Evolutionary conservation across 2,113 vertebrate species (phyloP).

Genomic region (Aptenodytes patagonicus): DNA sequence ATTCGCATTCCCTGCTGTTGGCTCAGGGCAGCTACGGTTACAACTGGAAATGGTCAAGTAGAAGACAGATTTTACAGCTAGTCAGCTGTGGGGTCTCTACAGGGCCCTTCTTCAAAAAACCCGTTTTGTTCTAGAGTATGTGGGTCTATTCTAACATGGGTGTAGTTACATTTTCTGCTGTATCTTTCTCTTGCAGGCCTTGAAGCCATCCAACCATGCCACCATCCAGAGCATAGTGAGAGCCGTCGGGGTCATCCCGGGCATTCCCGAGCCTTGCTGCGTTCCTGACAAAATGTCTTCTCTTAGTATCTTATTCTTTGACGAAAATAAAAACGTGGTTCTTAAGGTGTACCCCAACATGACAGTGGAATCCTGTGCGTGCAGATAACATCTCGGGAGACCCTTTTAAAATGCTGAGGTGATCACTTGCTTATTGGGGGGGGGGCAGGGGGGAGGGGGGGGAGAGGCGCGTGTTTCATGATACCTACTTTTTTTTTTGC

Average conservation of each 20-base stretch:
- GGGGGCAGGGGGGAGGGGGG: not conserved
- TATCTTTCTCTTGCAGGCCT: constrained; percentile 72
- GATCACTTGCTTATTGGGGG: not conserved
- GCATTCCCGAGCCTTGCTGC: constrained; percentile 94
- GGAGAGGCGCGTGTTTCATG: not conserved
- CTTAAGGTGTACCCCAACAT: constrained; percentile 98
- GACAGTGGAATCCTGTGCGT: constrained; percentile 95
- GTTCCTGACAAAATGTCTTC: constrained; percentile 96
- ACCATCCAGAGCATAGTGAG: constrained; percentile 98
- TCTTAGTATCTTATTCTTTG: constrained; percentile 95
- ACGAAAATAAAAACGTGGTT: constrained; percentile 94
- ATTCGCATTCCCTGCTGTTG: not conserved
- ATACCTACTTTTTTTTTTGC: constrained; percentile 32
- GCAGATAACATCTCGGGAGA: constrained; percentile 77
- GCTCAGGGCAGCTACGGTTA: rapidly evolving
- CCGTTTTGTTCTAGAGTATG: rapidly evolving
- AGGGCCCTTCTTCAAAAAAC: not conserved
- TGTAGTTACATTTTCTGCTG: not conserved
- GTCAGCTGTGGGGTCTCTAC: not conserved
- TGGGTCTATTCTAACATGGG: rapidly evolving
- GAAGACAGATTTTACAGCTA: too few relatives aligned
- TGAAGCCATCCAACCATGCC: constrained; percentile 95
- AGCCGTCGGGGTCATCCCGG: constrained; percentile 88
- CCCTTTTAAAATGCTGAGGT: not conserved
- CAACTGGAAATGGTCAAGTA: rapidly evolving